phyloP scores from a whole-genome alignment of 2,113 vertebrate species.

The human region DNA sequence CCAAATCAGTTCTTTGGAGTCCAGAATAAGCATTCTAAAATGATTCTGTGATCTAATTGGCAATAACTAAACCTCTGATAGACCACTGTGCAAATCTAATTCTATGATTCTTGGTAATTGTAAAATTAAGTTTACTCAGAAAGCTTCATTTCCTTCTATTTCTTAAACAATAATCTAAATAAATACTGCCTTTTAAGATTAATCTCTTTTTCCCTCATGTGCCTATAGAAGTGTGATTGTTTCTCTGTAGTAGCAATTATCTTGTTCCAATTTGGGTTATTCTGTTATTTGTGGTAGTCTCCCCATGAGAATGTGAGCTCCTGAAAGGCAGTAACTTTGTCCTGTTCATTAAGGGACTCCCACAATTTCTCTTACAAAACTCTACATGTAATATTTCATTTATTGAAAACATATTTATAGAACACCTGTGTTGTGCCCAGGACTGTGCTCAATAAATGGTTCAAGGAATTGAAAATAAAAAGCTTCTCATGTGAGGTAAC shows the following conservation, averaged over 20 bases:
- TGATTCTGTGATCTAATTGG: slow-evolving; percentile 23
- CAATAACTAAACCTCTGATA: slow-evolving; percentile 53
- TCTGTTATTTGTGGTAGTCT: background rate
- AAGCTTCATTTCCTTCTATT: slow-evolving; percentile 67
- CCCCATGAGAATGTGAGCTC: background rate
- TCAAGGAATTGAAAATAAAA: background rate
- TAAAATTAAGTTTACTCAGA: slow-evolving; percentile 67
- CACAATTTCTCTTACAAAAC: background rate
- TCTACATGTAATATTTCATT: background rate
- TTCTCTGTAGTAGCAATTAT: background rate
- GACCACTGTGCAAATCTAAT: slow-evolving; percentile 56
- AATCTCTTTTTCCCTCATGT: background rate
- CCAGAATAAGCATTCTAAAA: slow-evolving; percentile 42
- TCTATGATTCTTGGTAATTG: slow-evolving; percentile 63
- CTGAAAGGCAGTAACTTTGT: background rate
- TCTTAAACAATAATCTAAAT: slow-evolving; percentile 66
- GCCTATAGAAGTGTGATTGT: background rate
- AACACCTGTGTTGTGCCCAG: background rate
- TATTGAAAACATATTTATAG: background rate
- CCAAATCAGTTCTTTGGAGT: background rate
- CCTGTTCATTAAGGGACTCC: background rate
- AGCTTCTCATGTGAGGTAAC: background rate
- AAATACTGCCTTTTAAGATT: slow-evolving; percentile 54
- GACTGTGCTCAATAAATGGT: background rate
- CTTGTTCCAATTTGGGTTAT: background rate